A percentile compares a stretch with the other conserved stretches of the same genome.
Evolutionary conservation across 2,888 invertebrate species (phyloP).

Genomic region (Pogonocherus hispidulus): DNA sequence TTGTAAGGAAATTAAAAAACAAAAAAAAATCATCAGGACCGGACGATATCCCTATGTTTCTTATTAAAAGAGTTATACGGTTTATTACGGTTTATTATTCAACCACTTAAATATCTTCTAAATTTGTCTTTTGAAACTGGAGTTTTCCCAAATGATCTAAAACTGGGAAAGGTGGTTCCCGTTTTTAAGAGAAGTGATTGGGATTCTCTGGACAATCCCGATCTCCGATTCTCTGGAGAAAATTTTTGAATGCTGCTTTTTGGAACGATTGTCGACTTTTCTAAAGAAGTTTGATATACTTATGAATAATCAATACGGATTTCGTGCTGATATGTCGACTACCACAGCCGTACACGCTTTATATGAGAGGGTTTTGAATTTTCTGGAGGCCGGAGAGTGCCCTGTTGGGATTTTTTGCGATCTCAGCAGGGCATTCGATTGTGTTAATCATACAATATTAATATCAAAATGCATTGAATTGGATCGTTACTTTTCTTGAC

Average conservation of each 20-base stretch:
- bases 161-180: slow-evolving; percentile 12
- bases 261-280: background rate
- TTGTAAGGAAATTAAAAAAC: background rate
- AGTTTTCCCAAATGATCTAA: slow-evolving; percentile 7
- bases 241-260: slow-evolving; percentile 21
- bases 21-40: background rate
- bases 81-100: background rate
- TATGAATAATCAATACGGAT: slow-evolving; percentile 17
- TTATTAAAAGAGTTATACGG: background rate
- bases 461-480: slow-evolving; percentile 23
- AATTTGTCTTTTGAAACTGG: slow-evolving; percentile 19
- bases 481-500: slow-evolving; percentile 57
- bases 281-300: background rate
- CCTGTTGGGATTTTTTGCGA: slow-evolving; percentile 12
- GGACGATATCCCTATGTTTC: background rate
- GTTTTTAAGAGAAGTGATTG: slow-evolving; percentile 11
- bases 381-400: slow-evolving; percentile 11
- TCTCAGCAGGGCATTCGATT: slow-evolving; percentile 25
- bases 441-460: slow-evolving; percentile 4
- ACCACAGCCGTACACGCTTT: slow-evolving; percentile 16
- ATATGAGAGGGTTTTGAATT: background rate
- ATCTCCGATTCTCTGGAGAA: background rate
- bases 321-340: slow-evolving; percentile 17
- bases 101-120: background rate
- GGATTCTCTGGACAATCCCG: slow-evolving; percentile 1